Percentiles rank a stretch among this genome's conserved stretches.
These are phyloP conservation scores for Colistium nudipinnis DNA, from an alignment of 2,113 vertebrate genomes.

Conservation along the genomic window DNA sequence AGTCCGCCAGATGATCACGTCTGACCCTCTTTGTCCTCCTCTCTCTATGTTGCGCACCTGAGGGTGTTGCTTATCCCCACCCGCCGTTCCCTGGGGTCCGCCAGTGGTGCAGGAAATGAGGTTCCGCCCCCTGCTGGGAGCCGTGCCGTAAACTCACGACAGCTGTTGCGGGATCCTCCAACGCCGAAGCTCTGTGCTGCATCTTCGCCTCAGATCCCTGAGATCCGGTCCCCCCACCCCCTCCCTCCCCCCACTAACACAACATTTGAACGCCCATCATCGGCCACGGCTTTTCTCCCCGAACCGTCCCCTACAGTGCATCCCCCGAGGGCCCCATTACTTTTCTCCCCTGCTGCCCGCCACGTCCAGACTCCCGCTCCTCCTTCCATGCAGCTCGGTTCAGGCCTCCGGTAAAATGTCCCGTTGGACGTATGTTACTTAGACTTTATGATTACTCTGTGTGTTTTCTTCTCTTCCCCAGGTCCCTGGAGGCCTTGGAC, in stretches of 20 bases:
- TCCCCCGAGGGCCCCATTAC: constrained; percentile 25
- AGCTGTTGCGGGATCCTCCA: constrained; percentile 57
- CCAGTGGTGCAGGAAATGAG: constrained; percentile 59
- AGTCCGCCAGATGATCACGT: constrained; percentile 16
- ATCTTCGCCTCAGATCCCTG: constrained; percentile 11
- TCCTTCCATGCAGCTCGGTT: background rate
- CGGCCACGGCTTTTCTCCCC: constrained; percentile 15
- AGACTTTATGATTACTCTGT: background rate
- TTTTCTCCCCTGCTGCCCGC: constrained; percentile 14
- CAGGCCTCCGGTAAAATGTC: background rate
- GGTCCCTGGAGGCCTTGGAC: constrained; percentile 81
- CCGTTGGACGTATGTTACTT: background rate
- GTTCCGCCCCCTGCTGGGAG: constrained; percentile 51
- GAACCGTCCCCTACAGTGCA: no score
- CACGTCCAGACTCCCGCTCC: constrained; percentile 14
- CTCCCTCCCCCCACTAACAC: constrained; percentile 19
- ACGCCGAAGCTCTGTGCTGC: constrained; percentile 11
- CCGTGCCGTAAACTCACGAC: constrained; percentile 60
- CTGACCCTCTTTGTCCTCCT: background rate
- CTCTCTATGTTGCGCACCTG: constrained; percentile 17
- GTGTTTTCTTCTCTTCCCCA: constrained; percentile 36
- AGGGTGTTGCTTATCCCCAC: constrained; percentile 4
- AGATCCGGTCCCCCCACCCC: background rate
- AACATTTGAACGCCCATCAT: constrained; percentile 33
- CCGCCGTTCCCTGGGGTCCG: constrained; percentile 19